These are phyloP conservation scores for Cydia splendana DNA, from an alignment of 1,140 invertebrate species.

Conservation along the genomic window DNA sequence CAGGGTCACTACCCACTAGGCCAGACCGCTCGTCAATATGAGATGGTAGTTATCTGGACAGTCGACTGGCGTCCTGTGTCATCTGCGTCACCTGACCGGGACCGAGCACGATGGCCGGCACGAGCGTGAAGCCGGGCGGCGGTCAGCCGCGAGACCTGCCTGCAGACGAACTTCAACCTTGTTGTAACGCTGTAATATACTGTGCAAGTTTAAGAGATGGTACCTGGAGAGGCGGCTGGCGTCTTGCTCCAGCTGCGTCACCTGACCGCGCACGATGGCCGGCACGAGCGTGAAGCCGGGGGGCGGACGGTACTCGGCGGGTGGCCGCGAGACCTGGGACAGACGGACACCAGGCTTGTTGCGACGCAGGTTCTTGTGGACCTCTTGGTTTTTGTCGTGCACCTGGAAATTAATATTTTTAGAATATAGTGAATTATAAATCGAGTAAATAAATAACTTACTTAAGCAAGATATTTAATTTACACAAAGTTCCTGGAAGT, in stretches of 20 bases:
- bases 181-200: not conserved
- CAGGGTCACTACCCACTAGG: no score
- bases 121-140: no score
- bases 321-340: constrained; percentile 79
- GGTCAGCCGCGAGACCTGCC: no score
- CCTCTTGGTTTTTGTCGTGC: constrained; percentile 85
- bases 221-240: constrained; percentile 71
- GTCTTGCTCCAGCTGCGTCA: constrained; percentile 63
- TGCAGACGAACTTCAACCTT: no score
- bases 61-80: constrained; percentile 67
- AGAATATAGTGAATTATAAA: not conserved
- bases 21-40: no score
- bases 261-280: constrained; percentile 72
- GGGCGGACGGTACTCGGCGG: constrained; percentile 81
- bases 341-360: constrained; percentile 83
- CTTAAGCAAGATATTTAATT: no score
- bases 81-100: constrained; percentile 68
- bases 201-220: not conserved
- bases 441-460: no score
- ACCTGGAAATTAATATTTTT: constrained; percentile 73
- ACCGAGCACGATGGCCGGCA: constrained; percentile 43
- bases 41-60: constrained; percentile 56
- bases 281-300: constrained; percentile 82
- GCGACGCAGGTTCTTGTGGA: constrained; percentile 84
- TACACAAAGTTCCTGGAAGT: no score